Base-by-base conservation (phyloP, 2,797 vertebrate genomes). In the Chiloscyllium punctatum region DNA sequence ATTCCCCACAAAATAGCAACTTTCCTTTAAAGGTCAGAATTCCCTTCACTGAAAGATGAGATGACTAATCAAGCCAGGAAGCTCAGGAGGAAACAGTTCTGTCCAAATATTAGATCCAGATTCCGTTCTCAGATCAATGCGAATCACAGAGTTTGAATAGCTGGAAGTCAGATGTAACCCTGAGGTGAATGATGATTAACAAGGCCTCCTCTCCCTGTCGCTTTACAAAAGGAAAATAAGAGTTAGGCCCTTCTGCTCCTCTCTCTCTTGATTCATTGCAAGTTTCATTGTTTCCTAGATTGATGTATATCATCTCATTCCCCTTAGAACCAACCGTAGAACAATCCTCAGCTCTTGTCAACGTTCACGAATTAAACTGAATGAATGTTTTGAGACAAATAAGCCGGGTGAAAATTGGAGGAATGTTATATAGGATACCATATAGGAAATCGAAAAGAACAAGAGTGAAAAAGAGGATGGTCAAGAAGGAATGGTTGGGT, bases 51-150 rank as follows among this genome's bases (percentile, higher is more conserved):
- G n/a, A 42, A 69, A 92, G 90, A 69, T 37, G 62, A 69, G 0
- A 92, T 69, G n/a, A 92, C 62, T 69, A 68, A 92, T 92, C n/a
- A 92, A 48, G 94, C 48, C 71, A 95, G 94, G 94, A 95, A 95
- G 51, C 48, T 95, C 0, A 16, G 71, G 15, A 95, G 94, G 94
- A 95, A 95, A 77, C 30, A 1, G 8, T 95, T 95, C 72, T 72
- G 27, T 95, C 71, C 71, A 95, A 95, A 95, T 21, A 27, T 77
- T 2, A 48, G 48, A 77, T 1, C n/a, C 90, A 77, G 94, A 77
- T 95, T 95, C 94, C 71, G 72, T 95, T 95, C 94, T 94, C 94
- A 95, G 71, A 53, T 95, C 51, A 84, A 84, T 48, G 82, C 25
- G 82, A 7, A 84, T 48, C 82, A 79, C 33, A 95, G 16, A 51